Percentiles rank a stretch among this genome's conserved stretches.
Conservation (phyloP, 2,113 vertebrate species). For the Danionella cerebrum region DNA sequence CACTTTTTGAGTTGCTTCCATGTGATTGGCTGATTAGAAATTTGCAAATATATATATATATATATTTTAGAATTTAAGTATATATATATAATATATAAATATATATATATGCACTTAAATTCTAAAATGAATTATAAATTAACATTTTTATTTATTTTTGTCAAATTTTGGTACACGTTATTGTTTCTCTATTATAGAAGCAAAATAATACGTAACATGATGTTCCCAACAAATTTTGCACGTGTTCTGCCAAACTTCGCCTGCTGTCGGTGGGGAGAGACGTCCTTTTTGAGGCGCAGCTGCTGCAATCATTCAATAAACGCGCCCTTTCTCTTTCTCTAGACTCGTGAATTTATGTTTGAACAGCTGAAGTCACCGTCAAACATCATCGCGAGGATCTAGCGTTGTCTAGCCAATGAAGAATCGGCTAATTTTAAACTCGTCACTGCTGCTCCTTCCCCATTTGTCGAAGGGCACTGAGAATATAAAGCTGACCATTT, state of each 20-base stretch:
- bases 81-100: no score
- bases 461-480: neutral
- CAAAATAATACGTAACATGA: no score
- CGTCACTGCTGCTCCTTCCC: neutral
- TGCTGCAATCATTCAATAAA: conserved; percentile 9
- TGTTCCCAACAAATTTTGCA: no score
- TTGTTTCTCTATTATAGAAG: no score
- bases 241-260: neutral
- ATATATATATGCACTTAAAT: no score
- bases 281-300: neutral
- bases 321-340: neutral
- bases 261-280: neutral
- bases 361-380: conserved; percentile 12
- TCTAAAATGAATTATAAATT: no score
- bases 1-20: no score
- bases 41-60: no score
- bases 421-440: neutral
- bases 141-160: no score
- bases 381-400: neutral
- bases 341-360: conserved; percentile 1
- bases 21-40: no score
- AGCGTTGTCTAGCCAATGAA: neutral
- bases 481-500: conserved; percentile 52
- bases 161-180: no score
- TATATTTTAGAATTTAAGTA: no score